phyloP scores from a whole-genome alignment of 2,888 invertebrate genomes.

The Apamea anceps region DNA sequence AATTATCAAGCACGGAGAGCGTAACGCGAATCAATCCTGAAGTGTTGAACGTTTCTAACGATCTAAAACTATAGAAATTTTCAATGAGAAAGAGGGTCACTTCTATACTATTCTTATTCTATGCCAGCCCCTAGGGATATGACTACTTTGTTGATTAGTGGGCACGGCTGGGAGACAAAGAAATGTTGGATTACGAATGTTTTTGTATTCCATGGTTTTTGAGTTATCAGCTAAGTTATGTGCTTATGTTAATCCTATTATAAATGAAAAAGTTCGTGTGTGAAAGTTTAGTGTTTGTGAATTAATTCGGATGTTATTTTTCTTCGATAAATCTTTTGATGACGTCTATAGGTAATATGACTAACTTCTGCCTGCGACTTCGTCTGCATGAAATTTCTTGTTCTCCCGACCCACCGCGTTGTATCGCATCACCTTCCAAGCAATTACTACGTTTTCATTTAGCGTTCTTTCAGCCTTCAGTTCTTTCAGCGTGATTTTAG shows the following conservation, averaged over 20 bases:
- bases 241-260: slow-evolving; percentile 26
- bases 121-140: slow-evolving; percentile 26
- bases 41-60: too few species aligned
- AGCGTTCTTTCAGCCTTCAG: too few species aligned
- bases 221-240: slow-evolving; percentile 40
- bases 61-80: too few species aligned
- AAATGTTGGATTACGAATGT: slow-evolving; percentile 35
- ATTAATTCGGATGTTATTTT: background rate
- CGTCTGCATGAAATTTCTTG: background rate
- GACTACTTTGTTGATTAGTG: slow-evolving; percentile 63
- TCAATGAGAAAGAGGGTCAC: background rate
- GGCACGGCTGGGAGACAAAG: slow-evolving; percentile 49
- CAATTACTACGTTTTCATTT: background rate
- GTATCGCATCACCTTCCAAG: background rate
- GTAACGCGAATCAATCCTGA: too few species aligned
- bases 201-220: slow-evolving; percentile 42
- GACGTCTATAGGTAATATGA: background rate
- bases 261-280: background rate
- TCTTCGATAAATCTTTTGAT: background rate
- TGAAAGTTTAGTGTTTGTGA: slow-evolving; percentile 3
- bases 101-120: slow-evolving; percentile 9
- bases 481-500: too few species aligned
- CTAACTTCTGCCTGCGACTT: background rate
- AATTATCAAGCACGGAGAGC: too few species aligned
- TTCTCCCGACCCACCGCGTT: background rate